phyloP scores from a whole-genome alignment of 2,113 vertebrate species.

The Zosterops japonicus region DNA sequence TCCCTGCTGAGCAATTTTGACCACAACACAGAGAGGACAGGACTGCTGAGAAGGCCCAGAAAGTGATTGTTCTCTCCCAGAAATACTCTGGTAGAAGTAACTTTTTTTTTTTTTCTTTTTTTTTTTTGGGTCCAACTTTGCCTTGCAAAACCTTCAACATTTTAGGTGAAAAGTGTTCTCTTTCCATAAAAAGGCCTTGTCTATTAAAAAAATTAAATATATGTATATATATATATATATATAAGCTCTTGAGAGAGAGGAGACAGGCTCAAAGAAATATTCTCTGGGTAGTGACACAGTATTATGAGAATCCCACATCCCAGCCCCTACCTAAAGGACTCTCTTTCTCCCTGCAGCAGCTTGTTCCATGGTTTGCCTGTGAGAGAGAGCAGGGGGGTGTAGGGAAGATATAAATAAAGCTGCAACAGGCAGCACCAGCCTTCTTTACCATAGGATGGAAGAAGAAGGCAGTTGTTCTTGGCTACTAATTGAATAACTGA shows the following conservation, averaged over 20 bases:
- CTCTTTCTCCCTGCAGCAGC: neutral
- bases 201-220: neutral
- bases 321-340: neutral
- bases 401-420: neutral
- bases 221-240: too few species aligned
- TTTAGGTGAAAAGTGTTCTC: neutral
- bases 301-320: neutral
- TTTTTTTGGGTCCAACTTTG: neutral
- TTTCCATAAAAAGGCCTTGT: neutral
- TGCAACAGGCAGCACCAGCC: neutral
- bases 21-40: neutral
- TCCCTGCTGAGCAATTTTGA: neutral
- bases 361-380: neutral
- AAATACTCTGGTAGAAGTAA: neutral
- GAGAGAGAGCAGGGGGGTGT: neutral
- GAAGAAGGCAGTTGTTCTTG: neutral
- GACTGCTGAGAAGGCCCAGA: neutral
- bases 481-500: neutral
- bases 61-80: neutral
- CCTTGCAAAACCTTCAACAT: neutral
- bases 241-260: neutral
- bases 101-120: neutral
- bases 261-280: neutral
- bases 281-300: neutral
- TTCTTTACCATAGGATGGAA: neutral